Conservation (phyloP, 2,797 vertebrate genomes). For the Muscicapa striata region DNA sequence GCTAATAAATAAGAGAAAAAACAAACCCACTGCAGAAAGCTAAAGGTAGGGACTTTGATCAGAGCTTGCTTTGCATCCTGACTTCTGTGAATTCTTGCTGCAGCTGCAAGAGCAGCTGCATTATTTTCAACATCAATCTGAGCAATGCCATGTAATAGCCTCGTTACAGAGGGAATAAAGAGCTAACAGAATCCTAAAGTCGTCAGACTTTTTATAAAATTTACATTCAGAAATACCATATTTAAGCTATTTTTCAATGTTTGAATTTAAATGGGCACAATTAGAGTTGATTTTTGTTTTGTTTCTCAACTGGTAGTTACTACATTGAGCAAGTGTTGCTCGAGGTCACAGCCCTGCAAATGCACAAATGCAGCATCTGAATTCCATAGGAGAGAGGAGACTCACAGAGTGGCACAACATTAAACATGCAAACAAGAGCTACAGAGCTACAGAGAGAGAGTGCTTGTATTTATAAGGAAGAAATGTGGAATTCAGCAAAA, state of each 20-base stretch:
- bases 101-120: conserved; percentile 66
- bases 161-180: conserved; percentile 50
- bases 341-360: neutral
- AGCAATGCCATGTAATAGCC: conserved; percentile 44
- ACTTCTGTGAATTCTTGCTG: conserved; percentile 38
- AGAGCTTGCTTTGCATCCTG: conserved; percentile 14
- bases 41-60: conserved; percentile 10
- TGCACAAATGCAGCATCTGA: conserved; percentile 23
- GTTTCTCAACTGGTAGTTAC: conserved; percentile 59
- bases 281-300: conserved; percentile 61
- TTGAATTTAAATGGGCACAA: conserved; percentile 49
- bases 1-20: neutral
- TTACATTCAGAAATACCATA: conserved; percentile 54
- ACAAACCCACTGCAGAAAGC: neutral
- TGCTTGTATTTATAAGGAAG: neutral
- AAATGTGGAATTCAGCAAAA: neutral
- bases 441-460: neutral
- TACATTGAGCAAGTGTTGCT: conserved; percentile 26
- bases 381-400: conserved; percentile 10
- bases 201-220: conserved; percentile 19
- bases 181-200: conserved; percentile 43
- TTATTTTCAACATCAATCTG: conserved; percentile 50
- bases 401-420: neutral
- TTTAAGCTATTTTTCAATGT: conserved; percentile 61
- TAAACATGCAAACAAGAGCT: conserved; percentile 22